phyloP scores from a whole-genome alignment of 2,888 invertebrate species.

The Mycalesis mineus region DNA sequence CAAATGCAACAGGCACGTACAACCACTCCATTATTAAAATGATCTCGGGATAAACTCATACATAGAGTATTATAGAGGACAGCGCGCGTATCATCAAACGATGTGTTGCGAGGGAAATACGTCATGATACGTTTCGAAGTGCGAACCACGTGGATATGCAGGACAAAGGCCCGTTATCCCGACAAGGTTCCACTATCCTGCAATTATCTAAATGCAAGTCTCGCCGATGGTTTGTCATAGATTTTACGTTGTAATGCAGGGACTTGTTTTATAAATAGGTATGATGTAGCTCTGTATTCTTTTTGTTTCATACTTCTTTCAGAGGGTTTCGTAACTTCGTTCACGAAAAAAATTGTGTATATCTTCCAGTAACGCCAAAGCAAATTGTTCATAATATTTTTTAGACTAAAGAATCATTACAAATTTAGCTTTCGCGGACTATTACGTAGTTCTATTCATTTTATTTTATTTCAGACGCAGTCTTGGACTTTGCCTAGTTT shows the following conservation, averaged over 20 bases:
- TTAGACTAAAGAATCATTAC: too few relatives aligned
- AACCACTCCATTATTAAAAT: constrained; percentile 16
- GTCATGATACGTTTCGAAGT: constrained; percentile 62
- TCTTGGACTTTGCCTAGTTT: too few relatives aligned
- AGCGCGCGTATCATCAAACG: constrained; percentile 44
- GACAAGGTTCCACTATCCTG: constrained; percentile 61
- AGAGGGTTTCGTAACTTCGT: too few relatives aligned
- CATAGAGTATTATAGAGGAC: constrained; percentile 2
- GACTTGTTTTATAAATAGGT: constrained; percentile 4
- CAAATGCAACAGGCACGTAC: background rate
- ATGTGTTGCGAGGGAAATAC: constrained; percentile 48
- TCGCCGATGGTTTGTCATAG: constrained; percentile 26
- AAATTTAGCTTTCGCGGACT: too few relatives aligned
- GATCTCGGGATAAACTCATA: constrained; percentile 21
- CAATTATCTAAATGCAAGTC: constrained; percentile 71
- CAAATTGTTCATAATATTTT: too few relatives aligned
- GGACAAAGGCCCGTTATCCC: constrained; percentile 53
- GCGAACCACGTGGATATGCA: constrained; percentile 40
- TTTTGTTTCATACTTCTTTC: background rate
- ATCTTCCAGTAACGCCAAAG: too few relatives aligned
- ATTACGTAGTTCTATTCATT: too few relatives aligned
- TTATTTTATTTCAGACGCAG: too few relatives aligned
- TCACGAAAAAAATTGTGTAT: too few relatives aligned
- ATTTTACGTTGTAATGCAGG: constrained; percentile 11
- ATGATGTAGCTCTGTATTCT: background rate